Conservation (phyloP, 1,140 invertebrate genomes). For the Elymnias hypermnestra region DNA sequence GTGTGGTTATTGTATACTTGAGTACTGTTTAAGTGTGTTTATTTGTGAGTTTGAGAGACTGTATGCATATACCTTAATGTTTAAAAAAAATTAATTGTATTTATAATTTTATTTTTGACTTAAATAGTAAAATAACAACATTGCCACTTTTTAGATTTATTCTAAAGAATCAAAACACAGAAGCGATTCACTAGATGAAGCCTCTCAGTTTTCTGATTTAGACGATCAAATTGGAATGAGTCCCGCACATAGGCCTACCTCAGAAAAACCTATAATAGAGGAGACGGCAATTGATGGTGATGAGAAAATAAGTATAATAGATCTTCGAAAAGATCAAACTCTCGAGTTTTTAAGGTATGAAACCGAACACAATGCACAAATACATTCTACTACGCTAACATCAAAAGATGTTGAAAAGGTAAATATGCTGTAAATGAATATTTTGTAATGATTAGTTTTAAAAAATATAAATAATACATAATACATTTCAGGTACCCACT, state of each 20-base stretch:
- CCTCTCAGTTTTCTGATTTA: slow-evolving; percentile 74
- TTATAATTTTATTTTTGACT: too few species aligned
- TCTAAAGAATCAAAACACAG: slow-evolving; percentile 55
- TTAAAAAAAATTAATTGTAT: too few species aligned
- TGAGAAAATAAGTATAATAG: slow-evolving; percentile 21
- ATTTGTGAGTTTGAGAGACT: too few species aligned
- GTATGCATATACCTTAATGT: too few species aligned
- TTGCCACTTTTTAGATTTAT: slow-evolving; percentile 46
- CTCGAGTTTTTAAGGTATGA: slow-evolving; percentile 60
- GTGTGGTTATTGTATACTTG: too few species aligned
- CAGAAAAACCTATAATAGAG: slow-evolving; percentile 32
- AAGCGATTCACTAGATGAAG: slow-evolving; percentile 73
- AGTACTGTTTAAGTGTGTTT: too few species aligned
- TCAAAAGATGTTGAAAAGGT: slow-evolving; percentile 44
- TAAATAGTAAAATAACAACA: too few species aligned
- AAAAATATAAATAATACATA: slow-evolving; percentile 8
- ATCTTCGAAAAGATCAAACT: slow-evolving; percentile 32
- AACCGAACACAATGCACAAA: slow-evolving; percentile 49
- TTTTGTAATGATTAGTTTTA: background rate
- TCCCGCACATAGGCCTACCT: slow-evolving; percentile 45
- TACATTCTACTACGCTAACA: slow-evolving; percentile 21
- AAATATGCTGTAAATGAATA: slow-evolving; percentile 11
- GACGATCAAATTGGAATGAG: slow-evolving; percentile 70
- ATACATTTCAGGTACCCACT: slow-evolving; percentile 39
- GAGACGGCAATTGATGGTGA: slow-evolving; percentile 15